phyloP scores from a whole-genome alignment of 2,797 vertebrate genomes.

The Crenuchus spilurus region DNA sequence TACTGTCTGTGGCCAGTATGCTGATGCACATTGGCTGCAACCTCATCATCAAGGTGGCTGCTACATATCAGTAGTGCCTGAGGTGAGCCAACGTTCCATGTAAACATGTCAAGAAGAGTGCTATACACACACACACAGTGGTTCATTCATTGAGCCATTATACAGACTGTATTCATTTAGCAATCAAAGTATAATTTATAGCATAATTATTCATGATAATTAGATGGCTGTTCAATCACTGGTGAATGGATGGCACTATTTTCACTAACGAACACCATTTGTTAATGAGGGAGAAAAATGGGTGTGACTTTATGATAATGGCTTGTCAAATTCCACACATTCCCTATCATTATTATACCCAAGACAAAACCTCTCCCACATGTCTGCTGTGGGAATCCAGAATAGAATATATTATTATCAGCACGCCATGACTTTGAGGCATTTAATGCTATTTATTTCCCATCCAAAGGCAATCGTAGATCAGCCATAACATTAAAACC shows the following conservation, averaged over 20 bases:
- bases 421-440: neutral
- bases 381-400: conserved; percentile 1
- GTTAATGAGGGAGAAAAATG: conserved; percentile 55
- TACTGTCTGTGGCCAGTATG: conserved; percentile 1
- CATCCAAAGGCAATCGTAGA: too few species aligned
- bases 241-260: conserved; percentile 55
- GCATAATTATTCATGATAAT: conserved; percentile 58
- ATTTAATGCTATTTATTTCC: neutral
- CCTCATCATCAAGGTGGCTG: conserved; percentile 16
- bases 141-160: conserved; percentile 46
- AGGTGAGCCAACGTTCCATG: neutral
- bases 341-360: conserved; percentile 40
- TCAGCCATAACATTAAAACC: too few species aligned
- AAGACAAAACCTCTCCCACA: conserved; percentile 22
- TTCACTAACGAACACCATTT: conserved; percentile 56
- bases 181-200: conserved; percentile 54
- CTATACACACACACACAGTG: conserved; percentile 1
- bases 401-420: neutral
- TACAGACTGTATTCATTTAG: conserved; percentile 50
- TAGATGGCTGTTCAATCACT: conserved; percentile 56
- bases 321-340: conserved; percentile 46
- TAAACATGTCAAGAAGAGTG: conserved; percentile 2
- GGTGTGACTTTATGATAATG: conserved; percentile 50
- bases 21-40: conserved; percentile 1
- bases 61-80: neutral